These are phyloP conservation scores for Oncopeltus fasciatus DNA, from an alignment of 1,140 invertebrate species.

Conservation along the genomic window DNA sequence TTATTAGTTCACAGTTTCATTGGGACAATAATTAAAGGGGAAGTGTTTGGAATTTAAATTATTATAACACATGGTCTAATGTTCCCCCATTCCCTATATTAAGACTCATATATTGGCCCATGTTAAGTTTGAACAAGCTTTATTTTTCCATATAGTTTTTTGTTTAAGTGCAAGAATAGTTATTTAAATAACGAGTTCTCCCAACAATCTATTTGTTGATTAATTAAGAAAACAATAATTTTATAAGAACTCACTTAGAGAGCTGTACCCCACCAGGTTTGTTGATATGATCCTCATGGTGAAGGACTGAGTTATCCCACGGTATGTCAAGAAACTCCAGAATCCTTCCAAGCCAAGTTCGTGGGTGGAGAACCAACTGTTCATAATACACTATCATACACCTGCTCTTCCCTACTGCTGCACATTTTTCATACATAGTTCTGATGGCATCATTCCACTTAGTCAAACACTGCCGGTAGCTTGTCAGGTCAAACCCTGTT, in stretches of 20 bases:
- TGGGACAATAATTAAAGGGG: too few relatives aligned
- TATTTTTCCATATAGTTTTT: too few relatives aligned
- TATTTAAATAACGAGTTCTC: too few relatives aligned
- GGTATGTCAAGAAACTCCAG: slow-evolving; percentile 80
- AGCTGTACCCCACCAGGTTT: slow-evolving; percentile 83
- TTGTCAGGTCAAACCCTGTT: slow-evolving; percentile 88
- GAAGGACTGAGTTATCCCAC: slow-evolving; percentile 90
- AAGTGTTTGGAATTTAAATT: too few relatives aligned
- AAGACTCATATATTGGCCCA: too few relatives aligned
- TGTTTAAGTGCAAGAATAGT: too few relatives aligned
- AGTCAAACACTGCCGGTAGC: slow-evolving; percentile 81
- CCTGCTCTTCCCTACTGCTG: slow-evolving; percentile 60
- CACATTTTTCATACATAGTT: slow-evolving; percentile 88
- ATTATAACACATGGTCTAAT: too few relatives aligned
- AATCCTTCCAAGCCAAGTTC: slow-evolving; percentile 76
- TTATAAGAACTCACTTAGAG: slow-evolving; percentile 64
- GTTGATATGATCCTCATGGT: slow-evolving; percentile 95
- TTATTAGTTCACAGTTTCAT: too few relatives aligned
- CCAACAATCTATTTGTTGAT: too few relatives aligned
- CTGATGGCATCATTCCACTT: slow-evolving; percentile 94
- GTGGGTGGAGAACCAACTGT: slow-evolving; percentile 87
- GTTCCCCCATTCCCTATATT: too few relatives aligned
- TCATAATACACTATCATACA: slow-evolving; percentile 91
- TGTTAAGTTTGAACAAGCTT: too few relatives aligned
- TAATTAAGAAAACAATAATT: too few relatives aligned